Conservation (phyloP, 2,797 vertebrate species). For the Characodon lateralis region DNA sequence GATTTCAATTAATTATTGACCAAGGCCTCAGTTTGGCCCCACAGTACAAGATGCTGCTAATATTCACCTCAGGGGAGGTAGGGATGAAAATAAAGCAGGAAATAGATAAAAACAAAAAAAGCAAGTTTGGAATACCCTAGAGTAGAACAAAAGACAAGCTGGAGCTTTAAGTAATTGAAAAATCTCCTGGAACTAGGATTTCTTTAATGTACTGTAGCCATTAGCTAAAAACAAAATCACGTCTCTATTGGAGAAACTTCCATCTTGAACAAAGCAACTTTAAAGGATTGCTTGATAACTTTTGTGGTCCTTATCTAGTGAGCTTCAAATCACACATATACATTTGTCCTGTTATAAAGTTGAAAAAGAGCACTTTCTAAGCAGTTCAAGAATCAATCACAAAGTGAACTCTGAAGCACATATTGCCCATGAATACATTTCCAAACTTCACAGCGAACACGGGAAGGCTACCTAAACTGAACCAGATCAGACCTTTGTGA, state of each 20-base stretch:
- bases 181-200: slow-evolving; percentile 16
- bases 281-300: not conserved
- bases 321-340: not conserved
- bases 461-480: not conserved
- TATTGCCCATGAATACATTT: not conserved
- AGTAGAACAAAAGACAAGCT: slow-evolving; percentile 28
- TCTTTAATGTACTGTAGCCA: slow-evolving; percentile 8
- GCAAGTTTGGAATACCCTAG: slow-evolving; percentile 13
- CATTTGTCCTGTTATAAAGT: not conserved
- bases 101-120: slow-evolving; percentile 26
- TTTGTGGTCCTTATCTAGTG: not conserved
- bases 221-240: not conserved
- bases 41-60: slow-evolving; percentile 55
- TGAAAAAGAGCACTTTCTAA: not conserved
- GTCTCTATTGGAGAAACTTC: slow-evolving; percentile 3
- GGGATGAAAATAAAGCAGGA: slow-evolving; percentile 45
- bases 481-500: not conserved
- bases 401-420: slow-evolving; percentile 2
- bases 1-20: slow-evolving; percentile 76
- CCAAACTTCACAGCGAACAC: not conserved
- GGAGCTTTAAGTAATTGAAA: slow-evolving; percentile 32
- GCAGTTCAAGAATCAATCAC: not conserved
- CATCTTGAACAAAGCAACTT: slow-evolving; percentile 5
- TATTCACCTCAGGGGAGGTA: slow-evolving; percentile 60
- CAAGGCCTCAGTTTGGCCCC: slow-evolving; percentile 45